Evolutionary conservation across 2,797 vertebrate genomes (phyloP), one percentile per base, ranked within the genome.

Genomic region (Schizothorax lantsangensis): DNA sequence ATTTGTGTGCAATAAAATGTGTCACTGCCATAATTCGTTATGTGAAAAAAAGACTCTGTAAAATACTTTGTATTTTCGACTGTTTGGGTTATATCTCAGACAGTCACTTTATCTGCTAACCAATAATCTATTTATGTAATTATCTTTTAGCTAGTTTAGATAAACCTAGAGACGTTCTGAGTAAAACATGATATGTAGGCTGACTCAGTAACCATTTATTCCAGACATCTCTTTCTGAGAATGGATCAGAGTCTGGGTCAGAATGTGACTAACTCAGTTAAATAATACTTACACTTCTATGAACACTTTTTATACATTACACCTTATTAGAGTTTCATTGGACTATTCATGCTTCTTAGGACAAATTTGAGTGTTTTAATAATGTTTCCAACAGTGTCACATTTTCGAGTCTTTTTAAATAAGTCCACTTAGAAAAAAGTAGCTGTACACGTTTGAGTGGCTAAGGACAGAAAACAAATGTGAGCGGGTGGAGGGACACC

Each of bases 91-190:
- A 6, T 19, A 40, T n/a, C 33, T 8, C 3, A 54, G 21, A n/a
- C 75, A 23, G 75, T 38, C 19, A 11, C 23, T 26, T 62, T 79
- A 38, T 36, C 4, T 17, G 23, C 38, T 79, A 43, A 79, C 15
- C 38, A 62, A 38, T 79, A 38, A 79, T 38, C 54, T 43, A 62
- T 8, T 43, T 43, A 43, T 62, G 57, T 45, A 79, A 79, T 79
- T 21, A 64, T 79, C 77, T 62, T 17, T 49, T 77, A 36, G 26
- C 15, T 21, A 64, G 36, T 59, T 78, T 59, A 59, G 54, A 79
- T 40, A n/a, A 80, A 30, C 14, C 38, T 45, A 8, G 15, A 26
- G 57, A 15, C 12, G 15, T 38, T 64, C 38, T 64, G 2, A 79
- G 38, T 79, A 64, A 79, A 79, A 2, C 12, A 19, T 45, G n/a